phyloP scores from a whole-genome alignment of 37 sponge, comb jelly and placozoan genomes.

The Axinella damicornis region DNA sequence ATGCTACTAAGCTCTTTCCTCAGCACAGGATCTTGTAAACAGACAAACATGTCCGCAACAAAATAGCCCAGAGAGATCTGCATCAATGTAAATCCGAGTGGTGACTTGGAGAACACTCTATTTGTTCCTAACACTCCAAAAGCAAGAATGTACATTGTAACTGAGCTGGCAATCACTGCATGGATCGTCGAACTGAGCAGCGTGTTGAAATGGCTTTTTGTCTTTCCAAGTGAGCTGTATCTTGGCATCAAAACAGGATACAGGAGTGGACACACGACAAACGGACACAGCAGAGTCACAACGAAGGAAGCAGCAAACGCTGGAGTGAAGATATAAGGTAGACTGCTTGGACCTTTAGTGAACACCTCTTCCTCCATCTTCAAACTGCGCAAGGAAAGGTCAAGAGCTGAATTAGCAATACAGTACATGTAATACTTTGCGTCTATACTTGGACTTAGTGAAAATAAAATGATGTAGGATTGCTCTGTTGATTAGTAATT shows the following conservation, averaged over 20 bases:
- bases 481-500: too few species aligned
- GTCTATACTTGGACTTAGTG: too few species aligned
- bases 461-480: too few species aligned
- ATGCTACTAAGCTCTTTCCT: slow-evolving; percentile 18
- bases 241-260: not conserved
- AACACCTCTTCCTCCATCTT: not conserved
- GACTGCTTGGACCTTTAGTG: not conserved
- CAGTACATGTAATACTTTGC: too few species aligned
- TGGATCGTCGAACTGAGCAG: slow-evolving; percentile 66
- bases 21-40: slow-evolving; percentile 47
- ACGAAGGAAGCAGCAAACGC: slow-evolving; percentile 9
- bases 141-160: slow-evolving; percentile 4
- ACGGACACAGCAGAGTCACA: slow-evolving; percentile 10
- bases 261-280: slow-evolving; percentile 35
- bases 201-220: slow-evolving; percentile 44
- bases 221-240: not conserved
- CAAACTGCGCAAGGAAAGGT: too few species aligned
- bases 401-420: too few species aligned
- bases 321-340: slow-evolving; percentile 11
- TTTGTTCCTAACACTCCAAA: slow-evolving; percentile 20
- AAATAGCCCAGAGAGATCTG: slow-evolving; percentile 75
- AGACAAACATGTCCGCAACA: slow-evolving; percentile 50
- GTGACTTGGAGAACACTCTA: slow-evolving; percentile 41
- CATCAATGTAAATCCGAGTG: slow-evolving; percentile 30
- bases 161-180: slow-evolving; percentile 23